Base-by-base conservation (phyloP, 1,140 invertebrate species). In the Homarus americanus region DNA sequence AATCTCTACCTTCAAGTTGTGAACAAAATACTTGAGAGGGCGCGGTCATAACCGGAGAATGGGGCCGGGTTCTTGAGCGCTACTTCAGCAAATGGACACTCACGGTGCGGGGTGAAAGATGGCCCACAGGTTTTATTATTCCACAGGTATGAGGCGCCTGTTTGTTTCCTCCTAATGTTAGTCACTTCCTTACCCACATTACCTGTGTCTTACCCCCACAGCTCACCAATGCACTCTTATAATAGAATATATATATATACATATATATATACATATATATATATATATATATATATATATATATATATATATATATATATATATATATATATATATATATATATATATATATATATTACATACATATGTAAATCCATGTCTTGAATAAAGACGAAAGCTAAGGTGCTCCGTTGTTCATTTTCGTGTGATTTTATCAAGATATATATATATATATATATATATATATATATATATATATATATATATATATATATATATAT, bases 11-110 rank as follows among this genome's bases (percentile, higher is more conserved):
- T 82, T 92, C 91, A 92, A 92, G 91, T 92, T 92, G 91, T 92
- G 91, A 92, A 92, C 91, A 92, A 92, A 92, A 92, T 92, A 92
- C 91, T 92, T 92, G 91, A 92, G 91, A 92, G 91, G 86, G 85
- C 49, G 85, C 91, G 91, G 91, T 88, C 85, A 92, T 92, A 87
- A 87, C 79, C 79, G 79, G 91, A 92, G 85, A 88, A 92, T 92
- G 80, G 91, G 69, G 86, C 80, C 69, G 72, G 44, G 84, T 82
- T 91, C 91, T 91, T 82, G 83, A 87, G 80, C 63, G 69, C 82
- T 87, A 82, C 84, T 91, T 82, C 83, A 91, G 75, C 83, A 82
- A 91, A 91, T 91, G 84, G 84, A 86, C 84, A 87, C 91, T 41
- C 38, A 78, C 75, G 32, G 44, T 38, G 36, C 80, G 41, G 38